phyloP scores from a whole-genome alignment of 2,113 vertebrate species.

The Microtus ochrogaster region DNA sequence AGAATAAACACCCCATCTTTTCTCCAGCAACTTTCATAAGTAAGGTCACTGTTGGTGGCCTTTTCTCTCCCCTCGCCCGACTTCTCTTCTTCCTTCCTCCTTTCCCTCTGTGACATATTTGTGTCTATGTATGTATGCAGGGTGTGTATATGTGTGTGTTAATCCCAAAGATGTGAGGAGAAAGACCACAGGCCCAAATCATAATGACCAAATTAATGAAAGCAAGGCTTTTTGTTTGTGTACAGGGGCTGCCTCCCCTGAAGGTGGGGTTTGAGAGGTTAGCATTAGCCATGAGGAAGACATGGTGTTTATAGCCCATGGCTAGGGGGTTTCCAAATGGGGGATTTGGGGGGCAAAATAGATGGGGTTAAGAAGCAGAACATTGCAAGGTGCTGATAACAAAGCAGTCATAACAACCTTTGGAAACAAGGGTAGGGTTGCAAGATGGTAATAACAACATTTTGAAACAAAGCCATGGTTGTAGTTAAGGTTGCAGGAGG shows the following conservation, averaged over 20 bases:
- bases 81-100: background rate
- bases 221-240: background rate
- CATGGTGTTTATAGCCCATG: background rate
- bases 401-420: background rate
- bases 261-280: background rate
- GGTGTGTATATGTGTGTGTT: background rate
- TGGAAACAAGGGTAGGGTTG: background rate
- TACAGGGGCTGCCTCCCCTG: background rate
- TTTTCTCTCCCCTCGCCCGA: background rate
- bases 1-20: conserved; percentile 97
- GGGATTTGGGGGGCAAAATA: background rate
- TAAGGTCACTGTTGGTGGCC: conserved; percentile 93
- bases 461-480: background rate
- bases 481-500: background rate
- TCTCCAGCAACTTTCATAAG: conserved; percentile 95
- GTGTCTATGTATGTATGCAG: background rate
- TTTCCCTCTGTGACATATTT: background rate
- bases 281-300: background rate
- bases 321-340: background rate
- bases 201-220: background rate
- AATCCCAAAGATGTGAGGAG: background rate
- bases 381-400: background rate
- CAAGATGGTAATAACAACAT: background rate
- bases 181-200: background rate
- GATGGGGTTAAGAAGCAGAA: background rate